These are phyloP conservation scores for Mylabris phalerata DNA, from an alignment of 1,140 invertebrate species.

Conservation along the genomic window DNA sequence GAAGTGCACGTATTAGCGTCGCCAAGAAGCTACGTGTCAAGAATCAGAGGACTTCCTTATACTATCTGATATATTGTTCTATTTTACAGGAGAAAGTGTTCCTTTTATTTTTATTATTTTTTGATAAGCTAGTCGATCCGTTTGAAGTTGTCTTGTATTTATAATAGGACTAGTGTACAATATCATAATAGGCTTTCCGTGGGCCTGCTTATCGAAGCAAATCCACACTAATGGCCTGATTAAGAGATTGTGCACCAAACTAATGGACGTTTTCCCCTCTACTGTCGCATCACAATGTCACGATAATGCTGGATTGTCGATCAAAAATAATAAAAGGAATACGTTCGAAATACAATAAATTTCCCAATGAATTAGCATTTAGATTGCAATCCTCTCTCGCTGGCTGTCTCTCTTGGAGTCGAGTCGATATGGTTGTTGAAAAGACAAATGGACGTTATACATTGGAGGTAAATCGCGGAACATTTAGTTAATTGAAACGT, in stretches of 20 bases:
- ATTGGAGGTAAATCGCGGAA: conserved; percentile 36
- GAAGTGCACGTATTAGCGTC: conserved; percentile 30
- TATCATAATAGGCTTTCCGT: conserved; percentile 38
- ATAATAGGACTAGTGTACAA: conserved; percentile 30
- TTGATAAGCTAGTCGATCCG: neutral
- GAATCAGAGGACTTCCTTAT: conserved; percentile 21
- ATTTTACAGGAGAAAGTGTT: neutral
- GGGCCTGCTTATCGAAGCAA: conserved; percentile 30
- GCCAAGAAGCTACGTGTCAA: conserved; percentile 24
- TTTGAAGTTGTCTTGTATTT: conserved; percentile 25
- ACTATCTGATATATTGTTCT: too few relatives aligned
- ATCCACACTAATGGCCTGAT: conserved; percentile 39
- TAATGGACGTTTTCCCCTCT: conserved; percentile 29
- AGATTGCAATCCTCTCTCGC: conserved; percentile 21
- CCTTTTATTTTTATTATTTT: neutral
- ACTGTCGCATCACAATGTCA: too few relatives aligned
- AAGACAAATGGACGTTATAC: conserved; percentile 30
- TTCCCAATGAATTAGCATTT: conserved; percentile 31
- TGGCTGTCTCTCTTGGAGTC: conserved; percentile 20
- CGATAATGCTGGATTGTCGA: too few relatives aligned
- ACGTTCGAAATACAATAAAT: neutral
- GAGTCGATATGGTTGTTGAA: conserved; percentile 14
- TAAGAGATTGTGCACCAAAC: conserved; percentile 35
- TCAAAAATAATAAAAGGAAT: too few relatives aligned
- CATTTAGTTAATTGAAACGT: conserved; percentile 42